Evolutionary conservation across 2,888 invertebrate species (phyloP), one percentile per base, ranked within the genome.

Genomic region (Sphaeridia pumilis): DNA sequence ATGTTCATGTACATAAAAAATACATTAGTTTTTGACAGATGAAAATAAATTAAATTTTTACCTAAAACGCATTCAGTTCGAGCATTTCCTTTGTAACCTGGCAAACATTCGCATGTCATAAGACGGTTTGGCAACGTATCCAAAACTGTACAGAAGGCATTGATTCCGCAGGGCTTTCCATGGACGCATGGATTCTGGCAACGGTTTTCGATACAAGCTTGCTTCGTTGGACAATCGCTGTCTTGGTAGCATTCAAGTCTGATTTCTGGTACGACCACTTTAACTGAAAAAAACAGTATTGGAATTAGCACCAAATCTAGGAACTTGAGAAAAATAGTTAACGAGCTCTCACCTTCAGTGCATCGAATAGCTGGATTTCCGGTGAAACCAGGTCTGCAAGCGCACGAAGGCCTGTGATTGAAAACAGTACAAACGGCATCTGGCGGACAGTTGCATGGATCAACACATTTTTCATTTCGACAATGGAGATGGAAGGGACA

Each of bases 81-180:
- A 10, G 90, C 88, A 70, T 90, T 87, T 61, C 90, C 90, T 63
- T 83, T 77, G 66, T 80, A 84, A 57, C 87, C 87, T 55, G 80
- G 80, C 57, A 84, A 77, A 68, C 90, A 92, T 67, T 84, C 81
- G 69, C 90, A 90, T 55, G 86, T 81, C 79, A 90, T 85, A 5
- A 88, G 87, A 63, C 89, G 78, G 72, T 87, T 77, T 4, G 90
- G 90, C 59, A 89, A 72, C 0, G 87, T 87, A 67, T 89, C 84
- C 24, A 87, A 81, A 12, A 90, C 89, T 7, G 81, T 78, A 69
- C 92, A 92, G 61, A 82, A 78, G 0, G 90, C 87, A 67, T 84
- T 82, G 34, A 74, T 69, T 17, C 87, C 56, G 52, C 59, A 63
- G 12, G 60, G 60, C 42, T 61, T 51, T 21, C 60, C 59, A 46